Evolutionary conservation across 2,797 vertebrate species (phyloP).

Genomic region (Gorsachius magnificus): DNA sequence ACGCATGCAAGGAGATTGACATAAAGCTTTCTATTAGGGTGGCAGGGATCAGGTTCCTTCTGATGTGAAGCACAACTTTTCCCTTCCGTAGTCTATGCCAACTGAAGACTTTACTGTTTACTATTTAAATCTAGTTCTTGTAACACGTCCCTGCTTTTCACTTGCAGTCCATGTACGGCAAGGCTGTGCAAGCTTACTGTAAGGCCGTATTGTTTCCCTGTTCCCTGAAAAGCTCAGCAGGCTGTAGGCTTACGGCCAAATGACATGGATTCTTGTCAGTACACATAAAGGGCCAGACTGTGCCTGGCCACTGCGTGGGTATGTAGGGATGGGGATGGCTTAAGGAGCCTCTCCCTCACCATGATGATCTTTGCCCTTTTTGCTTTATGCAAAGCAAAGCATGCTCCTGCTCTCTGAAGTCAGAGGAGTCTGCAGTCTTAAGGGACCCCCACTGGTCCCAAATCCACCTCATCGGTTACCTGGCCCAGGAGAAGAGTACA

Average conservation of each 20-base stretch:
- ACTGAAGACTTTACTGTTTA: background rate
- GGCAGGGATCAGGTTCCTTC: background rate
- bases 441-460: background rate
- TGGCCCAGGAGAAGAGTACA: background rate
- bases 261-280: constrained; percentile 2
- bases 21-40: background rate
- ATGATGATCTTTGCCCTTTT: background rate
- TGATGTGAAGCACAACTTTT: background rate
- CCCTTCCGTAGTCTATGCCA: background rate
- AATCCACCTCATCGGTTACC: background rate
- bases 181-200: constrained; percentile 12
- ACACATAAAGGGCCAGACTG: constrained; percentile 3
- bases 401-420: background rate
- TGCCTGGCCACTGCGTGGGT: background rate
- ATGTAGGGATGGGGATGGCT: background rate
- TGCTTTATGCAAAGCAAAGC: background rate
- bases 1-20: background rate
- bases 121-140: constrained; percentile 1
- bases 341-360: background rate
- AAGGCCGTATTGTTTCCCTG: constrained; percentile 12
- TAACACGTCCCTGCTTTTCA: background rate
- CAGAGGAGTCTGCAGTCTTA: background rate
- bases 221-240: constrained; percentile 50
- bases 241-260: constrained; percentile 34
- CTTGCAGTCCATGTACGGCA: background rate